These are phyloP conservation scores for Portevinia maculata DNA, from an alignment of 2,888 invertebrate species.

Conservation along the genomic window DNA sequence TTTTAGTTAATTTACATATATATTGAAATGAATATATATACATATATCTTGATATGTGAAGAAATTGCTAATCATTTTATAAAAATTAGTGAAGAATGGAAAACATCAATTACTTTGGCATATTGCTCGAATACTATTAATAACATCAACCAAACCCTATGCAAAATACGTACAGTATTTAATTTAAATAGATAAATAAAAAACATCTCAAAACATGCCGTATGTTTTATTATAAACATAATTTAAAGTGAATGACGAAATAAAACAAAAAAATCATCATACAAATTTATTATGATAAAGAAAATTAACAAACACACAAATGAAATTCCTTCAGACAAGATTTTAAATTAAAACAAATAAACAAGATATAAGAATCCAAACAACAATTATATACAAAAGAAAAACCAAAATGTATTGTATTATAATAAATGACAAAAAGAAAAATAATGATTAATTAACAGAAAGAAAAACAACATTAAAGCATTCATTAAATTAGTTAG, in stretches of 20 bases:
- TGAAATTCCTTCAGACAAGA: conserved; percentile 37
- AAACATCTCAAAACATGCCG: conserved; percentile 43
- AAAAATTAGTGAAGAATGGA: conserved; percentile 51
- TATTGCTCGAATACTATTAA: conserved; percentile 63
- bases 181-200: conserved; percentile 21
- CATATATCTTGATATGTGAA: conserved; percentile 24
- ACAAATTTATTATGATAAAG: conserved; percentile 55
- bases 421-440: conserved; percentile 33
- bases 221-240: conserved; percentile 24
- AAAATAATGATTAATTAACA: conserved; percentile 45
- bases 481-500: conserved; percentile 72
- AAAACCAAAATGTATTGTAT: conserved; percentile 54
- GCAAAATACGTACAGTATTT: conserved; percentile 35
- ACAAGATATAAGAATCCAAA: conserved; percentile 33
- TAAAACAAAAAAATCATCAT: conserved; percentile 59
- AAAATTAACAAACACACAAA: conserved; percentile 8
- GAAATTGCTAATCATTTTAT: conserved; percentile 56
- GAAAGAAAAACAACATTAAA: conserved; percentile 43
- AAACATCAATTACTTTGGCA: conserved; percentile 71
- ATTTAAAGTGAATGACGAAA: conserved; percentile 27
- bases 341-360: conserved; percentile 68
- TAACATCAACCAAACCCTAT: conserved; percentile 46
- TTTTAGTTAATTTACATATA: conserved; percentile 14
- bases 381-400: conserved; percentile 65
- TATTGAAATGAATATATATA: not conserved